phyloP scores from a whole-genome alignment of 1,140 invertebrate genomes.

The Drosophila quadrilineata region DNA sequence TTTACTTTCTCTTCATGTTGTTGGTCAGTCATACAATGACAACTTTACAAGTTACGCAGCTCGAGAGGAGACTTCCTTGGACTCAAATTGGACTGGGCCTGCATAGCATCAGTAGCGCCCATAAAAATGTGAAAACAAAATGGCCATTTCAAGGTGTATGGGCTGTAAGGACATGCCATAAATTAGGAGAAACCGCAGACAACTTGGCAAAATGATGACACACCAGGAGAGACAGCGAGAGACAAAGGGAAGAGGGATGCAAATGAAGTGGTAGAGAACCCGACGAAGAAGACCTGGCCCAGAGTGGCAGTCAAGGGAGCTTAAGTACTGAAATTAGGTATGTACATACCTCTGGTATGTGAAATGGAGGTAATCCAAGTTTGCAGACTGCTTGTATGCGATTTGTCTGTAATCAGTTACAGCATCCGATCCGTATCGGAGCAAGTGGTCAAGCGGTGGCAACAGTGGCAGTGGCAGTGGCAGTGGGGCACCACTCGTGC shows the following conservation, averaged over 20 bases:
- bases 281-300: conserved; percentile 12
- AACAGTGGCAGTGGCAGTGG: neutral
- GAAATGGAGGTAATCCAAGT: too few relatives aligned
- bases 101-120: conserved; percentile 68
- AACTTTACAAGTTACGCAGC: neutral
- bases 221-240: conserved; percentile 24
- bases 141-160: conserved; percentile 57
- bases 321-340: conserved; percentile 18
- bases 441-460: conserved; percentile 36
- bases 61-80: neutral
- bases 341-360: too few relatives aligned
- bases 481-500: neutral
- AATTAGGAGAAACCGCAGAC: conserved; percentile 35
- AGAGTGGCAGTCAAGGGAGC: neutral
- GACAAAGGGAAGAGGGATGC: neutral
- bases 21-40: neutral
- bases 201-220: conserved; percentile 37
- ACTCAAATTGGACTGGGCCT: too few relatives aligned
- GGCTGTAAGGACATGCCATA: conserved; percentile 37
- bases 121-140: conserved; percentile 74
- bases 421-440: conserved; percentile 47
- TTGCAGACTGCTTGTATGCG: conserved; percentile 41
- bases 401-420: conserved; percentile 57
- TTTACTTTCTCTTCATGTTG: too few relatives aligned
- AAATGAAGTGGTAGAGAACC: conserved; percentile 43